Base-by-base conservation (phyloP, 2,888 invertebrate species). In the Agrenia bidenticulata region DNA sequence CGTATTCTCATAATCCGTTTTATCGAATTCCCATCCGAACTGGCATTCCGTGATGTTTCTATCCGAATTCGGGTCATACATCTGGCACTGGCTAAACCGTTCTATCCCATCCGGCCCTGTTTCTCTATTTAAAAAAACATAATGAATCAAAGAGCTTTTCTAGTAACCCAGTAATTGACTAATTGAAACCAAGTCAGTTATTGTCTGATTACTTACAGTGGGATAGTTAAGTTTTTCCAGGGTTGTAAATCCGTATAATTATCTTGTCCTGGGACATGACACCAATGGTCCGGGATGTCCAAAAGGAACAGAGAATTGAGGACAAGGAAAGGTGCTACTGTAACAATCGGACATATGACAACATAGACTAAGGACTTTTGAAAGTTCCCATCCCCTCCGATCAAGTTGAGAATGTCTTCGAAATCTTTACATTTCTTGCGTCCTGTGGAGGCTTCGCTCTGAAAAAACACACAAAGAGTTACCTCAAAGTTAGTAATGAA, bases 211-310 rank as follows among this genome's bases (percentile, higher is more conserved):
- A 15, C 57, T 79, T 79, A 85, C 84, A 78, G 81, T 50, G 85
- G 85, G 73, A 85, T 75, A 15, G 84, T 83, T 9, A 84, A 63
- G 27, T 78, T 77, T 69, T 82, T 82, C 84, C 85, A 85, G 69
- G 83, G 77, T 4, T 81, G 80, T 11, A 80, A 79, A 77, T 83
- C 83, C 5, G 82, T 81, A 39, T 19, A 17, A 2, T 68, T 67
- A 51, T 82, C 80, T 55, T 81, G 78, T 23, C 84, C 84, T 1
- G 84, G 83, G 21, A 85, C 83, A 57, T 79, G 78, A 73, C 86
- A 86, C 84, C 84, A 84, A 77, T 85, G 85, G 49, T 84, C 82
- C 1, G 85, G 85, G 58, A 82, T 81, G 63, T 83, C 81, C 58
- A 85, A 77, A 17, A 83, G 82, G 73, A 85, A 78, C 27, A 85